Evolutionary conservation across 2,113 vertebrate genomes (phyloP).

Genomic region (Mirza zaza): DNA sequence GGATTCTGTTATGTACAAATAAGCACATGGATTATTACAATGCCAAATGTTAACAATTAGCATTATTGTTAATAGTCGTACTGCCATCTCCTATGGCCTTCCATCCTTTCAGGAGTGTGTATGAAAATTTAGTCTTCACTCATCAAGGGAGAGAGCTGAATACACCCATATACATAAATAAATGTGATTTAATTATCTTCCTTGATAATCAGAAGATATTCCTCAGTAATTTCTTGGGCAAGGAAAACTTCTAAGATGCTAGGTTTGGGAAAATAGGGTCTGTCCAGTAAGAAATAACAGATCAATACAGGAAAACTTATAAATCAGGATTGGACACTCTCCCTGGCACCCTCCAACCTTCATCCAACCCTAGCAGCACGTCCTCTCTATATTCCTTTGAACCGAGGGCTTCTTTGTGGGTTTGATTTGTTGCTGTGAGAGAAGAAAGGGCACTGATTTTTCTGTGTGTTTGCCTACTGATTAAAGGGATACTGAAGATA

Average conservation of each 20-base stretch:
- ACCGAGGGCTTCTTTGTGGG: not conserved
- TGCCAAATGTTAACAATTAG: constrained; percentile 22
- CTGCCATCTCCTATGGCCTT: not conserved
- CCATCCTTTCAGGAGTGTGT: not conserved
- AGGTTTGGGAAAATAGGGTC: constrained; percentile 1
- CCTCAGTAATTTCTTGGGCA: constrained; percentile 8
- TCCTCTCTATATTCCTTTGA: constrained; percentile 27
- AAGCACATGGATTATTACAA: not conserved
- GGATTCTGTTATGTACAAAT: not conserved
- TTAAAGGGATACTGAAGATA: not conserved
- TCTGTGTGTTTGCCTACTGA: not conserved
- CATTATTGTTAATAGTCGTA: not conserved
- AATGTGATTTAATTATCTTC: not conserved
- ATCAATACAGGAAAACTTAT: constrained; percentile 12
- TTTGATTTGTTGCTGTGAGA: constrained; percentile 30
- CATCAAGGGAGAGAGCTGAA: not conserved
- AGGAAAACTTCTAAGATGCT: not conserved
- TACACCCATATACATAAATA: not conserved
- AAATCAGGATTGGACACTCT: not conserved
- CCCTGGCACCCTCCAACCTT: not conserved
- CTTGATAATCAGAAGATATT: constrained; percentile 26
- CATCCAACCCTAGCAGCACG: not conserved
- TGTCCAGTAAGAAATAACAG: constrained; percentile 33
- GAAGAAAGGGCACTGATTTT: not conserved
- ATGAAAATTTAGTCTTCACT: constrained; percentile 44